Percentiles rank a stretch among this genome's conserved stretches.
These are phyloP conservation scores for Hormiphora californensis DNA, from an alignment of 37 sponge, comb jelly and placozoan species.

Conservation along the genomic window DNA sequence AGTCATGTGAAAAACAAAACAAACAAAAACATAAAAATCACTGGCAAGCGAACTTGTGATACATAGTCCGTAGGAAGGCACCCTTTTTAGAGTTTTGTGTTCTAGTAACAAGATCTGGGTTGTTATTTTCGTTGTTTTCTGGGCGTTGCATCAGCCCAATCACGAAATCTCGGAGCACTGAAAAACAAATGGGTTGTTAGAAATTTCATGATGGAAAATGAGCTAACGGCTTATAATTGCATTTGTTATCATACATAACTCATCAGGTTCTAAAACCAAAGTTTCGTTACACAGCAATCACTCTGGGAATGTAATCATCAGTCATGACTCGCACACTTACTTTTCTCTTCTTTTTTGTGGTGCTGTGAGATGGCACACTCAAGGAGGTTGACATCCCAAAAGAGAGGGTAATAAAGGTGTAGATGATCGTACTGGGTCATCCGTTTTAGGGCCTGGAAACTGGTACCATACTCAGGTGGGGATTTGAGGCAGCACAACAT, in stretches of 20 bases:
- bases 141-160: conserved; percentile 29
- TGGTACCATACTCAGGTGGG: conserved; percentile 44
- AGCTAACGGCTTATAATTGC: too few relatives aligned
- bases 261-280: too few relatives aligned
- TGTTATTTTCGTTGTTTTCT: conserved; percentile 46
- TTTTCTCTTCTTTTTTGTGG: conserved; percentile 14
- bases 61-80: neutral
- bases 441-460: conserved; percentile 45
- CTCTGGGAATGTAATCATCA: too few relatives aligned
- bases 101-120: neutral
- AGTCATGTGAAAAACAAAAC: neutral
- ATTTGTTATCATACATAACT: too few relatives aligned
- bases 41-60: too few relatives aligned
- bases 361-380: conserved; percentile 50
- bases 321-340: too few relatives aligned
- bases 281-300: too few relatives aligned
- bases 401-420: conserved; percentile 26
- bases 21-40: too few relatives aligned
- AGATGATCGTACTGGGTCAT: neutral
- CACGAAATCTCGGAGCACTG: conserved; percentile 40
- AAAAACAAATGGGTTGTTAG: too few relatives aligned
- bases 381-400: conserved; percentile 46
- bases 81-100: neutral
- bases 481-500: conserved; percentile 44
- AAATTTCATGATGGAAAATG: too few relatives aligned